Evolutionary conservation across 2,113 vertebrate species (phyloP).

Genomic region (Probosciger aterrimus): DNA sequence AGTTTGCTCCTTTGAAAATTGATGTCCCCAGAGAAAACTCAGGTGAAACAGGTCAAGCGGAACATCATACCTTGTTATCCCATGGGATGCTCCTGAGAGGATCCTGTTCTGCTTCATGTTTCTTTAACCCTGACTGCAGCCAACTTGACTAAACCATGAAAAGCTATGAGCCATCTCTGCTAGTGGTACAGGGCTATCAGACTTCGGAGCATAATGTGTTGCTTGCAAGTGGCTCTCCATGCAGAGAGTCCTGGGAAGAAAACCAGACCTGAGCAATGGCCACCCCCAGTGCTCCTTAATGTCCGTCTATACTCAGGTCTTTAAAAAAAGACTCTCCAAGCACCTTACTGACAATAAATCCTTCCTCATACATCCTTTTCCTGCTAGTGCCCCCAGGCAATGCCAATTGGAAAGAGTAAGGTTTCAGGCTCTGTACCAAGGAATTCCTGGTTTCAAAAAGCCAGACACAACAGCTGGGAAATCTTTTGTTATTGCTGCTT

Average conservation of each 20-base stretch:
- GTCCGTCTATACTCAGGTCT: background rate
- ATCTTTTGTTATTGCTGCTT: constrained; percentile 38
- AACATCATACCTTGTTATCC: background rate
- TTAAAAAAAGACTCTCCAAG: background rate
- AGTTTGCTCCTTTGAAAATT: background rate
- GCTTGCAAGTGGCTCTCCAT: background rate
- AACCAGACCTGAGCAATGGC: background rate
- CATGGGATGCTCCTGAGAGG: background rate
- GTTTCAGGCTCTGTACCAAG: constrained; percentile 1
- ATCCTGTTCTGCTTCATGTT: background rate
- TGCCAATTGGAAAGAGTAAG: background rate
- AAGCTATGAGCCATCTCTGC: background rate
- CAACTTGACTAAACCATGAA: background rate
- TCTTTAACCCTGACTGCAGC: background rate
- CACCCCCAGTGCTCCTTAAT: background rate
- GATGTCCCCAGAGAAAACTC: background rate
- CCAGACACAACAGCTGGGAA: constrained; percentile 59
- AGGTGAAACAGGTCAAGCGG: background rate
- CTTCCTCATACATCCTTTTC: background rate
- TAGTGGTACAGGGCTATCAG: background rate
- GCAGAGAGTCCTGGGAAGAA: background rate
- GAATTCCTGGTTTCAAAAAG: constrained; percentile 34
- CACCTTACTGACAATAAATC: background rate
- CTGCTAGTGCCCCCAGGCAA: background rate
- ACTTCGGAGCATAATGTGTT: background rate